Evolutionary conservation across 2,888 invertebrate species (phyloP).

Genomic region (Leistus spinibarbis): DNA sequence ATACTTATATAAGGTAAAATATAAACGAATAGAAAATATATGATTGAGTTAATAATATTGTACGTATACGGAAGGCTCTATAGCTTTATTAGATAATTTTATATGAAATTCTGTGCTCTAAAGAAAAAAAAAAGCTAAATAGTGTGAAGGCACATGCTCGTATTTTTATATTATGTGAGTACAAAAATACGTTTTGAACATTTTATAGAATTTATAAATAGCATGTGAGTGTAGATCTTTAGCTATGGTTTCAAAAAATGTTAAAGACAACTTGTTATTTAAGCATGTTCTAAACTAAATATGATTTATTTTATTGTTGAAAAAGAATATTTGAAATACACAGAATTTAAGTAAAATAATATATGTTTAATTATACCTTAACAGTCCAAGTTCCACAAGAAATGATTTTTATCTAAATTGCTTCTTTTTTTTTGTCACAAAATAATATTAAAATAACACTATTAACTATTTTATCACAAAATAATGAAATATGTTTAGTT

Average conservation of each 20-base stretch:
- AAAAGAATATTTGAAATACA: conserved; percentile 16
- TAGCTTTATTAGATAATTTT: conserved; percentile 39
- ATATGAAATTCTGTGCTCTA: conserved; percentile 35
- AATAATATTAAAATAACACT: too few species aligned
- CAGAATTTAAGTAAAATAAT: conserved; percentile 18
- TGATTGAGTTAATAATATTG: conserved; percentile 41
- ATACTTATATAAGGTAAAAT: conserved; percentile 49
- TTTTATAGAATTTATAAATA: conserved; percentile 17
- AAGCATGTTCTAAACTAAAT: conserved; percentile 28
- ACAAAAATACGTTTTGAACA: conserved; percentile 31
- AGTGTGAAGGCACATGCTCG: conserved; percentile 2
- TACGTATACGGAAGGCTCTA: conserved; percentile 40
- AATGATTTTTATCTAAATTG: too few species aligned
- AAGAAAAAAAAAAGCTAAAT: background rate
- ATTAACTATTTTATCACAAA: too few species aligned
- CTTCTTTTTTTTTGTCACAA: too few species aligned
- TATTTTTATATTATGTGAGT: conserved; percentile 28
- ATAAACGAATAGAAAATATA: conserved; percentile 47
- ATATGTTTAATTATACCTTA: background rate
- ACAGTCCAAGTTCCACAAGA: too few species aligned
- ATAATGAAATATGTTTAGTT: too few species aligned
- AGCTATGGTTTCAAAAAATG: conserved; percentile 30
- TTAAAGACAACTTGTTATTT: conserved; percentile 39
- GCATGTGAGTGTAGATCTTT: conserved; percentile 16
- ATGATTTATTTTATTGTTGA: conserved; percentile 36